These are phyloP conservation scores for Passerina amoena DNA, from an alignment of 2,113 vertebrate genomes.

Conservation along the genomic window DNA sequence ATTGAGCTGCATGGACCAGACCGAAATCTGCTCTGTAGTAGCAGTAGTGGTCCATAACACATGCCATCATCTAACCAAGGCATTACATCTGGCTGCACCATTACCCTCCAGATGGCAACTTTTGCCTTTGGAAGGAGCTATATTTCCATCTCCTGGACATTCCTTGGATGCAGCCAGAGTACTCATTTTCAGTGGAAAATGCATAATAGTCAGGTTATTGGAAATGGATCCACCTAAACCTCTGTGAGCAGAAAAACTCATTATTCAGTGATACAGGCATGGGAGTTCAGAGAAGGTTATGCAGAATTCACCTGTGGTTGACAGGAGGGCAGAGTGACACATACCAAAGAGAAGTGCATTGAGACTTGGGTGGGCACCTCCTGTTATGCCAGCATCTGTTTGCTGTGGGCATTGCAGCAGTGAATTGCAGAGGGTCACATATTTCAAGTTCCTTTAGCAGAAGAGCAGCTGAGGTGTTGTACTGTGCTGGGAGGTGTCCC, in stretches of 20 bases:
- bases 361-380: not conserved
- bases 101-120: not conserved
- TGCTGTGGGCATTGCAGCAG: not conserved
- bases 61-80: not conserved
- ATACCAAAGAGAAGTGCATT: not conserved
- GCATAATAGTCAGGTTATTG: not conserved
- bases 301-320: not conserved
- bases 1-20: not conserved
- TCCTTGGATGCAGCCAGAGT: not conserved
- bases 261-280: not conserved
- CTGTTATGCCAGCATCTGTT: not conserved
- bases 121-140: not conserved
- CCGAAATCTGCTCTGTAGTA: not conserved
- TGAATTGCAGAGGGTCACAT: fast-evolving
- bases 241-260: not conserved
- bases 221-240: not conserved
- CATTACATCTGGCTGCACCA: not conserved
- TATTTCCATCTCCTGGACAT: not conserved
- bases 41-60: fast-evolving
- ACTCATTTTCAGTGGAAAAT: not conserved
- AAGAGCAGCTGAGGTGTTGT: not conserved
- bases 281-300: not conserved
- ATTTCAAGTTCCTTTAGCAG: not conserved
- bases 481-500: not conserved
- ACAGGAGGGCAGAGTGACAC: not conserved